Evolutionary conservation across 1,140 invertebrate genomes (phyloP), one percentile per base, ranked within the genome.

Genomic region (Cherax destructor): DNA sequence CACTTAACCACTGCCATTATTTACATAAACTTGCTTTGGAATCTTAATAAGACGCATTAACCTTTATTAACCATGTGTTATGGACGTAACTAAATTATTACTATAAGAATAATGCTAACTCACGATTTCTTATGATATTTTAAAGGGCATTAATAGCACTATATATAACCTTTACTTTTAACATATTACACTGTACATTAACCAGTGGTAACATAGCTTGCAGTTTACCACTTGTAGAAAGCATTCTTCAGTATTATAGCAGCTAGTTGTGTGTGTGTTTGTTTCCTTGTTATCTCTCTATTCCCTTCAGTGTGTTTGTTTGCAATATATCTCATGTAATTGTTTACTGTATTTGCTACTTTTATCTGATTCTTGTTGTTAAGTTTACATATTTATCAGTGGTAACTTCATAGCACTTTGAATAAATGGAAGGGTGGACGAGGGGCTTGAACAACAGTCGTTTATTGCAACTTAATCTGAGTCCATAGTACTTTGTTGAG

Each of bases 151-250:
- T 74, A 21, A 21, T 18, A 30, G 21, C 11, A 74, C 24, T 74
- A n/a, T 74, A 9, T 74, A 74, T 74, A 30, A 30, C 24, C 30
- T 69, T 69, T 30, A 74, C 9, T 74, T 5, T 30, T 74, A n/a
- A 74, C 69, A 74, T 65, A 65, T 5, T 74, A 74, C 69, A 74
- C 30, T 74, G 30, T 74, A 74, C 69, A 74, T 74, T 74, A 74
- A 74, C 69, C n/a, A 74, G 69, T 30, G 30, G 24, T 30, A 74
- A 65, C 61, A 65, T 18, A 21, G 24, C 69, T 74, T 24, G 9
- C 30, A 74, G 69, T 30, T 74, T 9, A 21, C 24, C 24, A 30
- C 9, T 74, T 10, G 69, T 74, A 74, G 24, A 30, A 9, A 30
- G 21, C 21, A 65, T 65, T 65, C 21, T 65, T 18, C 5, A 1